Base-by-base conservation (phyloP, 2,888 invertebrate species). In the Mechanitis messenoides region DNA sequence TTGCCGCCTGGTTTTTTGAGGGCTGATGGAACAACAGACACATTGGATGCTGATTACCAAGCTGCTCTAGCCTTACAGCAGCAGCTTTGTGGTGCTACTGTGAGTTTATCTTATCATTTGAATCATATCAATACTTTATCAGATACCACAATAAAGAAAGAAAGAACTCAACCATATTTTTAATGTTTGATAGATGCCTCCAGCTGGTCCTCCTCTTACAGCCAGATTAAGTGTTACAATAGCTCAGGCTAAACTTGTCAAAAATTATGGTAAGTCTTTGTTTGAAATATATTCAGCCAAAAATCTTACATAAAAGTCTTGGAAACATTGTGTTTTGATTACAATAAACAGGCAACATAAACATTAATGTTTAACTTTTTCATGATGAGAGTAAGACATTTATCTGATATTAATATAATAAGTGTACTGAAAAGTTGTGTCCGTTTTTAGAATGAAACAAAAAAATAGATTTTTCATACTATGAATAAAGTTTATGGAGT, bases 171-270 rank as follows among this genome's bases (percentile, higher is more conserved):
- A 33, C 28, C 45, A 53, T 63, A 45, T 55, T 53, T 50, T 53
- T 28, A 64, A 60, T 58, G 60, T 59, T 53, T 61, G 38, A 71
- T 82, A 80, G 76, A 75, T 89, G 61, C 87, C 87, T 1, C 63
- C 80, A 0, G 72, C 84, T 0, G 91, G 90, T 0, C 86, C 89
- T 0, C 87, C 85, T 0, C 74, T 92, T n/a, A 83, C 87, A 35
- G 96, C 96, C 3, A 91, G 95, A 62, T 91, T 97, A 47, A 96
- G 94, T 79, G 94, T 97, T 72, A 97, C 97, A 12, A 93, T 97
- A 66, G 95, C 93, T 35, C 97, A 97, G 92, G 98, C 97, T 3
- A 97, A 96, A 86, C 91, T 98, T 64, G 94, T 95, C 7, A 97
- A 98, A 88, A 98, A 98, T 83, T 98, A 98, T 92, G 98, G 91